phyloP scores from a whole-genome alignment of 2,888 invertebrate genomes.

The Acanthosepion pharaonis region DNA sequence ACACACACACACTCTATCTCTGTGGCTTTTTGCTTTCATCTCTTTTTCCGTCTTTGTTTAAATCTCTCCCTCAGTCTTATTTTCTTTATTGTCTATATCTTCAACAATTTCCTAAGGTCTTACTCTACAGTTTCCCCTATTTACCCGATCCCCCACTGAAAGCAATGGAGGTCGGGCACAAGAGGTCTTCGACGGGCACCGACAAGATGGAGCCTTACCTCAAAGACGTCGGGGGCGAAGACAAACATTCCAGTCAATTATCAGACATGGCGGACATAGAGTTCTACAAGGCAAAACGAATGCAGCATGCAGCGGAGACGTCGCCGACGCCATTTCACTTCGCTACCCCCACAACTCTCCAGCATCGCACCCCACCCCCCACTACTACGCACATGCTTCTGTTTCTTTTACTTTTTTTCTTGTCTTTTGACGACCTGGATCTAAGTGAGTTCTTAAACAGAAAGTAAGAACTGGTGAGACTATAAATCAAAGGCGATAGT shows the following conservation, averaged over 20 bases:
- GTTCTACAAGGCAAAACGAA: not conserved
- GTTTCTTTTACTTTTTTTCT: not conserved
- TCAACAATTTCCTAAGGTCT: too few relatives aligned
- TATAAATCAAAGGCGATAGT: too few relatives aligned
- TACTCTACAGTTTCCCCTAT: not conserved
- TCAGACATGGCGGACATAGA: not conserved
- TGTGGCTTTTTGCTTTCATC: too few relatives aligned
- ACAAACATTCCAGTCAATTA: conserved; percentile 1
- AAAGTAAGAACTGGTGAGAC: not conserved
- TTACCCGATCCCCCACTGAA: not conserved
- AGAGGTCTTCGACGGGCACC: not conserved
- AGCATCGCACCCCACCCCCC: not conserved
- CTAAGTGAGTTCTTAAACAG: not conserved
- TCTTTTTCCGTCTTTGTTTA: too few relatives aligned
- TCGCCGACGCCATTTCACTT: not conserved
- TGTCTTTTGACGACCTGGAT: not conserved
- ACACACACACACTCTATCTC: too few relatives aligned
- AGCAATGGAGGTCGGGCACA: not conserved
- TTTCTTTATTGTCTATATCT: too few relatives aligned
- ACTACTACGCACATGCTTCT: not conserved
- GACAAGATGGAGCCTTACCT: not conserved
- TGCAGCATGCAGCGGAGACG: not conserved
- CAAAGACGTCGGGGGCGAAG: not conserved
- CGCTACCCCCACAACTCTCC: not conserved
- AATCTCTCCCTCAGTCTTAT: too few relatives aligned